phyloP scores from a whole-genome alignment of 2,888 invertebrate genomes.

The Drosophila kambysellisi region DNA sequence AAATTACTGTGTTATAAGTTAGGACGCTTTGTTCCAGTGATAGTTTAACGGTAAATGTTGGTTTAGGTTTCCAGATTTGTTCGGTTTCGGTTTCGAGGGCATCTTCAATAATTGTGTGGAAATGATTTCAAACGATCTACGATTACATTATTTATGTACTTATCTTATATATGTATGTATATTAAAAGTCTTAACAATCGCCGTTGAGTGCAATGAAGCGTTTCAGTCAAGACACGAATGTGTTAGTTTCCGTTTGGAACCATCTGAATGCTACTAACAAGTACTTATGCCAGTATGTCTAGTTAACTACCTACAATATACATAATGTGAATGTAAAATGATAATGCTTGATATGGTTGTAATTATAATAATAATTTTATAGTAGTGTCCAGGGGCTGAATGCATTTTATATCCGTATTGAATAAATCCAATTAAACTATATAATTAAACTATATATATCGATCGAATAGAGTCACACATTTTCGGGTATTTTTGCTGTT shows the following conservation, averaged over 20 bases:
- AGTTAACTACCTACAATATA: conserved; percentile 11
- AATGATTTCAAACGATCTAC: conserved; percentile 1
- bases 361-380: neutral
- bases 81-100: conserved; percentile 10
- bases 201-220: conserved; percentile 37
- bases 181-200: conserved; percentile 6
- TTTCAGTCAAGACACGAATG: neutral
- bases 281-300: conserved; percentile 32
- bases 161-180: conserved; percentile 10
- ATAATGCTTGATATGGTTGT: conserved; percentile 8
- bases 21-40: conserved; percentile 58
- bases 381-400: conserved; percentile 14
- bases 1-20: conserved; percentile 61
- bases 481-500: neutral
- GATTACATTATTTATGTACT: conserved; percentile 14
- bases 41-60: conserved; percentile 35
- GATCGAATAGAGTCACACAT: conserved; percentile 11
- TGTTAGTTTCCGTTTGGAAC: neutral
- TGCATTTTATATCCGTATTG: conserved; percentile 8
- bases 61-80: conserved; percentile 11
- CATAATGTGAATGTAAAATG: neutral
- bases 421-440: neutral
- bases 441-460: conserved; percentile 1
- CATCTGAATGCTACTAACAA: conserved; percentile 1
- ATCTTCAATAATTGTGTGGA: conserved; percentile 13